Percentiles rank a stretch among this genome's conserved stretches.
Conservation (phyloP, 2,888 invertebrate genomes). For the Drosophila glabriapex region DNA sequence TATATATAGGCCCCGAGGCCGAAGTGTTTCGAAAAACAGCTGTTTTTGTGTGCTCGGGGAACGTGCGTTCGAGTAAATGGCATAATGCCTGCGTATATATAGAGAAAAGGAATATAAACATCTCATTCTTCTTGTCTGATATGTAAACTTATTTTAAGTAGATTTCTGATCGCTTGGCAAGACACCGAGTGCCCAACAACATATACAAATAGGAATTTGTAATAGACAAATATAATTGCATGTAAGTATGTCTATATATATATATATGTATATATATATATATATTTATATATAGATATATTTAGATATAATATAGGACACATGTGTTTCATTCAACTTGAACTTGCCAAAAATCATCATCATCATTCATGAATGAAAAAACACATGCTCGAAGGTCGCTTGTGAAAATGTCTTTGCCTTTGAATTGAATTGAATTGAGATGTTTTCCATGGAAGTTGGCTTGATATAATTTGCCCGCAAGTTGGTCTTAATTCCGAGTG, state of each 20-base stretch:
- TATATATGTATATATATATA: conserved; percentile 8
- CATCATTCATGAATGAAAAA: conserved; percentile 66
- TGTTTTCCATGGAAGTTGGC: conserved; percentile 58
- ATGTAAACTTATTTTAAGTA: conserved; percentile 53
- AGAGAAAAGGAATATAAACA: conserved; percentile 50
- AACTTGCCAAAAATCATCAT: conserved; percentile 69
- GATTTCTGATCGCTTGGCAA: conserved; percentile 55
- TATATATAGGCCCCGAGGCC: conserved; percentile 25
- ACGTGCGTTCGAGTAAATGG: conserved; percentile 25
- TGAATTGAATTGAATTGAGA: conserved; percentile 27
- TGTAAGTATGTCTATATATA: conserved; percentile 3
- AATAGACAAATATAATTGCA: conserved; percentile 55
- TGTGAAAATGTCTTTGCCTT: conserved; percentile 35
- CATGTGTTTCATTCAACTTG: conserved; percentile 73
- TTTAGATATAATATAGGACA: conserved; percentile 24
- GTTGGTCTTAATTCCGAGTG: conserved; percentile 29
- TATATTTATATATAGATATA: conserved; percentile 1
- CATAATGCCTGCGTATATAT: conserved; percentile 28
- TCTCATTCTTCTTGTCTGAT: conserved; percentile 40
- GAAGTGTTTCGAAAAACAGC: conserved; percentile 59
- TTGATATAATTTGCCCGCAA: conserved; percentile 50
- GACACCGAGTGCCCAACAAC: conserved; percentile 37
- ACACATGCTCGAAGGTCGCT: conserved; percentile 33
- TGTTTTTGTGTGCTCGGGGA: conserved; percentile 46
- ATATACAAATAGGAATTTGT: conserved; percentile 43